phyloP scores from a whole-genome alignment of 2,888 invertebrate genomes.

The Eupithecia dodoneata region DNA sequence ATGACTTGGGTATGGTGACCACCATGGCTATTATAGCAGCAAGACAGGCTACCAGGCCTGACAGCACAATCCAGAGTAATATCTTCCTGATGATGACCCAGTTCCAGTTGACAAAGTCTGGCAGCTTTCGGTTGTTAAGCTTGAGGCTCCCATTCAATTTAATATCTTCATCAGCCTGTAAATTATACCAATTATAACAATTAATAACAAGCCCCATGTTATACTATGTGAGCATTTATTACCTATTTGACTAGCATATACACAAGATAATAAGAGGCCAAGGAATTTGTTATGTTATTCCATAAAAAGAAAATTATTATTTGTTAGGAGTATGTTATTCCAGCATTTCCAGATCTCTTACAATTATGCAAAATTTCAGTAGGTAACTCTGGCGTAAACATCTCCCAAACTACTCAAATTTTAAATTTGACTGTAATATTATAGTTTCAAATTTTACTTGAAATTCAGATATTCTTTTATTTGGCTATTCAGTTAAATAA shows the following conservation, averaged over 20 bases:
- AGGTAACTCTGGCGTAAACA: not conserved
- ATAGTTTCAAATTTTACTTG: not conserved
- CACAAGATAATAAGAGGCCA: not conserved
- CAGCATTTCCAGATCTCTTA: not conserved
- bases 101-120: constrained; percentile 90
- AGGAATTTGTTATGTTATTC: too few relatives aligned
- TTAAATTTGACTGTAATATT: not conserved
- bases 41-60: constrained; percentile 88
- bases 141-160: constrained; percentile 80
- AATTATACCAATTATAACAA: constrained; percentile 39
- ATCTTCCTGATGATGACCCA: constrained; percentile 91
- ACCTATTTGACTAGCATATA: not conserved
- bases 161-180: constrained; percentile 84
- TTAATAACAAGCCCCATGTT: not conserved
- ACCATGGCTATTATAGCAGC: constrained; percentile 90
- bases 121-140: constrained; percentile 79
- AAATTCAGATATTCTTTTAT: too few relatives aligned
- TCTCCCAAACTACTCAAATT: not conserved
- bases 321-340: too few relatives aligned
- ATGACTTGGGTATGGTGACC: constrained; percentile 87
- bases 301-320: not conserved
- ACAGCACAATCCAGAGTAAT: constrained; percentile 89
- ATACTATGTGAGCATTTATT: not conserved
- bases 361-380: not conserved
- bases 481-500: too few relatives aligned